Evolutionary conservation across 2,888 invertebrate genomes (phyloP).

Genomic region (Hecatera dysodea): DNA sequence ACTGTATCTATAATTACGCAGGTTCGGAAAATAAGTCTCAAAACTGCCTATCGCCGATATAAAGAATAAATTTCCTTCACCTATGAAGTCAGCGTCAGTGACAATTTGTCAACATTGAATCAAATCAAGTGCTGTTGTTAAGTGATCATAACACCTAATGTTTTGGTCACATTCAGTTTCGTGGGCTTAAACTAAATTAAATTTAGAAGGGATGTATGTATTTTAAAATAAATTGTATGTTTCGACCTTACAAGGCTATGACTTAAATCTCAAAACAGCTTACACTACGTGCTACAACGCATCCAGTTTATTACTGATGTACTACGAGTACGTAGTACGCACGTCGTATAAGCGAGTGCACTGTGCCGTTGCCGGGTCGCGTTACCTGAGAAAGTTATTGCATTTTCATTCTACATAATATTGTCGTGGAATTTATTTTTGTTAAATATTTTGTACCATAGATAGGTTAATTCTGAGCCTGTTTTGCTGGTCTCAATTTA

Average conservation of each 20-base stretch:
- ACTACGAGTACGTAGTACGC: neutral
- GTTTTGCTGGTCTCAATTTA: too few relatives aligned
- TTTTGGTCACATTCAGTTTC: neutral
- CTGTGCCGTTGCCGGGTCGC: neutral
- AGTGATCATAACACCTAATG: too few relatives aligned
- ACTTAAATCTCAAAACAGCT: neutral
- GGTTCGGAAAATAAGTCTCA: neutral
- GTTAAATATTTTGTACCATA: too few relatives aligned
- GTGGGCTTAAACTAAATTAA: neutral
- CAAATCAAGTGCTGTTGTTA: too few relatives aligned
- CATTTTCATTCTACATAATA: neutral
- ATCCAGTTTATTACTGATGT: neutral
- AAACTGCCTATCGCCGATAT: neutral
- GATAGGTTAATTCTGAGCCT: too few relatives aligned
- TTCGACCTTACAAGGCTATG: neutral
- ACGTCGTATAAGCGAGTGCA: neutral
- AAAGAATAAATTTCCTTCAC: neutral
- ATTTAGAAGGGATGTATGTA: neutral
- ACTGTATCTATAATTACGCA: neutral
- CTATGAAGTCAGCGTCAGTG: neutral
- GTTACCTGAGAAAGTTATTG: conserved; percentile 5
- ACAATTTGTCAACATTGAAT: neutral
- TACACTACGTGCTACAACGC: neutral
- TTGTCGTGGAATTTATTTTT: too few relatives aligned
- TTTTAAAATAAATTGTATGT: neutral